These are phyloP conservation scores for Nilaparvata lugens DNA, from an alignment of 1,140 invertebrate species.

Conservation along the genomic window DNA sequence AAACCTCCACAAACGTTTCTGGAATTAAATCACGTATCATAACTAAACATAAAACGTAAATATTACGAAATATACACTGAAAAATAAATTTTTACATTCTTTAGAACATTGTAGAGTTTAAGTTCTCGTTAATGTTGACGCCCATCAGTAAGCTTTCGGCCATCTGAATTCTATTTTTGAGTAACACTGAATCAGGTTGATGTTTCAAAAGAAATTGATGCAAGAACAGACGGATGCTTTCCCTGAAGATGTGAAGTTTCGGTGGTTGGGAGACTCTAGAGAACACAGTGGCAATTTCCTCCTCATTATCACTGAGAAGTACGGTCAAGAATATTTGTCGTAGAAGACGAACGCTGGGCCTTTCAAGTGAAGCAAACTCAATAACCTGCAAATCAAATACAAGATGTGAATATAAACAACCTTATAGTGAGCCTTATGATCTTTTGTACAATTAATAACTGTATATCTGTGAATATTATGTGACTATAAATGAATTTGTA, in stretches of 20 bases:
- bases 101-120: too few relatives aligned
- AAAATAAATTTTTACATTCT: too few relatives aligned
- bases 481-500: too few relatives aligned
- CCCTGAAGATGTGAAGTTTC: slow-evolving; percentile 60
- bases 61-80: too few relatives aligned
- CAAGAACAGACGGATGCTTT: slow-evolving; percentile 68
- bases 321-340: slow-evolving; percentile 59
- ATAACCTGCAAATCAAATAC: slow-evolving; percentile 48
- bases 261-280: slow-evolving; percentile 49
- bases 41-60: too few relatives aligned
- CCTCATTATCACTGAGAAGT: slow-evolving; percentile 45
- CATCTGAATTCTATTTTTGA: slow-evolving; percentile 42
- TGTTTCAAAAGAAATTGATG: slow-evolving; percentile 66
- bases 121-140: too few relatives aligned
- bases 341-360: slow-evolving; percentile 55
- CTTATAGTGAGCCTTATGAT: too few relatives aligned
- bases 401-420: neutral
- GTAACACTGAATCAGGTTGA: slow-evolving; percentile 39
- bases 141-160: slow-evolving; percentile 36
- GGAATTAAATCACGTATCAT: too few relatives aligned
- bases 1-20: too few relatives aligned
- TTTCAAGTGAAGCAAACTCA: slow-evolving; percentile 70
- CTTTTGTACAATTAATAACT: too few relatives aligned
- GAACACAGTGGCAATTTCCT: slow-evolving; percentile 53
- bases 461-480: too few relatives aligned